These are phyloP conservation scores for Macquaria ambigua DNA, from an alignment of 2,113 vertebrate species.

Conservation along the genomic window DNA sequence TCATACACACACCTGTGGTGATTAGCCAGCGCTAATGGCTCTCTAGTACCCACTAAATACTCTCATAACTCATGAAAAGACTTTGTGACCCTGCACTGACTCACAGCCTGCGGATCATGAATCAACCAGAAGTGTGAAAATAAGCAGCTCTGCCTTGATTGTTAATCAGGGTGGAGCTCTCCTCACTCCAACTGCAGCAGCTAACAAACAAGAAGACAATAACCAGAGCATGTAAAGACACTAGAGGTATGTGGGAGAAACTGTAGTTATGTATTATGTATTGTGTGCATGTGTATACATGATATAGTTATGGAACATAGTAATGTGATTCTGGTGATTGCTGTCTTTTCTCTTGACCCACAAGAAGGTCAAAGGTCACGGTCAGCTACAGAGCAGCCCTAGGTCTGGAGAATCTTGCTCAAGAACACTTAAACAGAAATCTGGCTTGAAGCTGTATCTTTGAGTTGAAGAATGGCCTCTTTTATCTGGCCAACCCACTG, in stretches of 20 bases:
- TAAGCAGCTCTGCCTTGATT: slow-evolving; percentile 65
- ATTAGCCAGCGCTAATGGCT: slow-evolving; percentile 73
- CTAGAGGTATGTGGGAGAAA: slow-evolving; percentile 5
- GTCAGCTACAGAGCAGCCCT: not conserved
- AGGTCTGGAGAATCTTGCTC: not conserved
- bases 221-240: not conserved
- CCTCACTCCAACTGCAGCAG: slow-evolving; percentile 26
- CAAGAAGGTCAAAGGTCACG: slow-evolving; percentile 4
- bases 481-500: not conserved
- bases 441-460: not conserved
- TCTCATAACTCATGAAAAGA: slow-evolving; percentile 76
- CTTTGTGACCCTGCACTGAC: slow-evolving; percentile 69
- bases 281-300: slow-evolving; percentile 6
- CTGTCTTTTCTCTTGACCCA: not conserved
- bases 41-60: slow-evolving; percentile 70
- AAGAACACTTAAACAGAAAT: not conserved
- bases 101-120: slow-evolving; percentile 58
- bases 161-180: slow-evolving; percentile 57
- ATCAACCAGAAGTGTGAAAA: slow-evolving; percentile 62
- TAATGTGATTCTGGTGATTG: not conserved
- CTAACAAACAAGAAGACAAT: slow-evolving; percentile 24
- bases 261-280: slow-evolving; percentile 10
- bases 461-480: not conserved
- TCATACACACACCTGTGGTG: slow-evolving; percentile 67
- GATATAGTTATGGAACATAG: not conserved